phyloP scores from a whole-genome alignment of 2,113 vertebrate genomes.

The Turdus rufiventris region DNA sequence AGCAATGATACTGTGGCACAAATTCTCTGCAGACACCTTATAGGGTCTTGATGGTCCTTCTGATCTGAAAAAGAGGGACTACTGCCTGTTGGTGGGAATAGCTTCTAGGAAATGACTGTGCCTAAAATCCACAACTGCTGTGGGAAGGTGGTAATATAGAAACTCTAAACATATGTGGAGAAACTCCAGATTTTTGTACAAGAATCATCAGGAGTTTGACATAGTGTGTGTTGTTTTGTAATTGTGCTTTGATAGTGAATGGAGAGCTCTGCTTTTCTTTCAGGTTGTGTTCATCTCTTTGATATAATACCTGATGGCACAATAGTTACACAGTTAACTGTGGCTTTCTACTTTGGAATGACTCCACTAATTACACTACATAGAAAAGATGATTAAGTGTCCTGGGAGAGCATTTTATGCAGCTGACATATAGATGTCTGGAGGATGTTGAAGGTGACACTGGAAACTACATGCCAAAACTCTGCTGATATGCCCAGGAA shows the following conservation, averaged over 20 bases:
- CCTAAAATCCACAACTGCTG: background rate
- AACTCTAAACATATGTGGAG: background rate
- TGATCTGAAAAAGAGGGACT: background rate
- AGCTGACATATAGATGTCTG: background rate
- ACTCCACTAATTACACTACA: background rate
- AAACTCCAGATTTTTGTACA: background rate
- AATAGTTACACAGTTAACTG: background rate
- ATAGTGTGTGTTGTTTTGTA: background rate
- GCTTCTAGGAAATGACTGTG: background rate
- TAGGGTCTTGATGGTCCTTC: background rate
- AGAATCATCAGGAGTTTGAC: background rate
- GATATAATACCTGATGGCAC: background rate
- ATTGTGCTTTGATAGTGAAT: background rate
- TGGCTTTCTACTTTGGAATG: background rate
- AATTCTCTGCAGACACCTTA: background rate
- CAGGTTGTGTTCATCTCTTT: background rate
- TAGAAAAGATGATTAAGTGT: constrained; percentile 8
- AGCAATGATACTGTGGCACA: background rate
- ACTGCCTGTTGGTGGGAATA: background rate
- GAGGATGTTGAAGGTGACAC: background rate
- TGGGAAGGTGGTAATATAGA: background rate
- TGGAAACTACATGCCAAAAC: background rate
- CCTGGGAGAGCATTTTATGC: background rate
- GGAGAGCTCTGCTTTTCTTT: background rate
- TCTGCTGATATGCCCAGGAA: background rate